Evolutionary conservation across 2,113 vertebrate genomes (phyloP).

Genomic region (Scatophagus argus): DNA sequence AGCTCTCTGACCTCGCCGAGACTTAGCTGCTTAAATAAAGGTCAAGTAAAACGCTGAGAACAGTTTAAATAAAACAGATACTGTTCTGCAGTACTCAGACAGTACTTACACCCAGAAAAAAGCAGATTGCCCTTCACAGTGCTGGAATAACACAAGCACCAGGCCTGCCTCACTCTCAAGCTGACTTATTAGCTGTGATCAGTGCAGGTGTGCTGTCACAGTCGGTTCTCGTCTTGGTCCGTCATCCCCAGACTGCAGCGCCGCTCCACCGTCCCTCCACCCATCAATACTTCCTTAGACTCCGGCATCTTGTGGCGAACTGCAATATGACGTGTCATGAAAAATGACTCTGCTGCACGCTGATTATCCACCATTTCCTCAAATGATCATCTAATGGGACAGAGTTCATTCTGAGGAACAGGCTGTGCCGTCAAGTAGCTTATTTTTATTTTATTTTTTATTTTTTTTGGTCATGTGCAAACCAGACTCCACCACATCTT

Average conservation of each 20-base stretch:
- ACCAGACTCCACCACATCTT: neutral
- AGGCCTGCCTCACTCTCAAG: no score
- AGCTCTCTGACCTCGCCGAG: no score
- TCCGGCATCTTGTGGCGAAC: neutral
- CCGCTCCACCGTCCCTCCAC: neutral
- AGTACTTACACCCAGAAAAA: no score
- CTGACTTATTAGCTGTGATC: neutral
- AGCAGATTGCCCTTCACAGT: no score
- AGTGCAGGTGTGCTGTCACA: constrained; percentile 25
- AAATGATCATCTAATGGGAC: neutral
- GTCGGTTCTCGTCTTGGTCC: neutral
- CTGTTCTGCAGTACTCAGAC: no score
- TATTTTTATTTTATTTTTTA: no score
- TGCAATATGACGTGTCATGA: neutral
- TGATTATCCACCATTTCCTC: neutral
- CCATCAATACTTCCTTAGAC: neutral
- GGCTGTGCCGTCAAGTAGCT: neutral
- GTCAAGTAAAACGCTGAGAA: neutral
- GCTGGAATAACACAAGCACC: no score
- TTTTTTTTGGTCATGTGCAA: neutral
- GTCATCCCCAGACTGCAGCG: neutral
- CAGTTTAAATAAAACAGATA: no score
- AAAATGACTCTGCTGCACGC: neutral
- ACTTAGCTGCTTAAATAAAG: neutral
- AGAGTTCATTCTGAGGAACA: neutral